phyloP scores from a whole-genome alignment of 2,888 invertebrate genomes.

The Leptinotarsa haldemani region DNA sequence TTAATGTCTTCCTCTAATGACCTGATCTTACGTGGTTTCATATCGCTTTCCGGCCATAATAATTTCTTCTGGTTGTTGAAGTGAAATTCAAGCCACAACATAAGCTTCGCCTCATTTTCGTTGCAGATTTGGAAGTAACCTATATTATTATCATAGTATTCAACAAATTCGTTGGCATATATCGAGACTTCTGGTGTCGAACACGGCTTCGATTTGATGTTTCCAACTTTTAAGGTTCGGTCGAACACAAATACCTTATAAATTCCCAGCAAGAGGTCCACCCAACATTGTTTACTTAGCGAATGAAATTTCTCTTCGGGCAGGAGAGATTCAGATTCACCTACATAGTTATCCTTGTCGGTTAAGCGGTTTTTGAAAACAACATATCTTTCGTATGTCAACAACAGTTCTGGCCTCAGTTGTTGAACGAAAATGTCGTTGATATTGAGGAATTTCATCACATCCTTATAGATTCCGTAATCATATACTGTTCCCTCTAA shows the following conservation, averaged over 20 bases:
- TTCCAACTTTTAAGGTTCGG: constrained; percentile 48
- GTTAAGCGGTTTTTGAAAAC: constrained; percentile 46
- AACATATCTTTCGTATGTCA: constrained; percentile 63
- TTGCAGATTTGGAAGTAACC: constrained; percentile 31
- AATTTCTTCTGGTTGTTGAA: constrained; percentile 62
- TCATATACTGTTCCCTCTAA: constrained; percentile 49
- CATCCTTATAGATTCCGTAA: constrained; percentile 58
- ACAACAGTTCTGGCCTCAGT: constrained; percentile 62
- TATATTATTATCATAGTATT: constrained; percentile 35
- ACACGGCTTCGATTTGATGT: background rate
- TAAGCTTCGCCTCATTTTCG: constrained; percentile 58
- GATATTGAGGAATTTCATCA: constrained; percentile 59
- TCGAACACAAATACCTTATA: constrained; percentile 71
- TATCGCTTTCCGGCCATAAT: constrained; percentile 65
- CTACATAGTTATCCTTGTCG: constrained; percentile 27
- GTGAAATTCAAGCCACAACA: constrained; percentile 65
- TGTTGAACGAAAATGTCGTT: constrained; percentile 63
- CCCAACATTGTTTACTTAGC: constrained; percentile 68
- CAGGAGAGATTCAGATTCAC: constrained; percentile 28
- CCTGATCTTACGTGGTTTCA: constrained; percentile 50
- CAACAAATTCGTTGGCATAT: constrained; percentile 52
- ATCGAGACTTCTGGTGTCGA: background rate
- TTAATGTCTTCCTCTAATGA: constrained; percentile 69
- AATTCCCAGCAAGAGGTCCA: constrained; percentile 73
- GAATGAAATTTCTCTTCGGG: constrained; percentile 49